Percentiles rank a stretch among this genome's conserved stretches.
Conservation (phyloP, 2,113 vertebrate genomes). For the Aix galericulata region DNA sequence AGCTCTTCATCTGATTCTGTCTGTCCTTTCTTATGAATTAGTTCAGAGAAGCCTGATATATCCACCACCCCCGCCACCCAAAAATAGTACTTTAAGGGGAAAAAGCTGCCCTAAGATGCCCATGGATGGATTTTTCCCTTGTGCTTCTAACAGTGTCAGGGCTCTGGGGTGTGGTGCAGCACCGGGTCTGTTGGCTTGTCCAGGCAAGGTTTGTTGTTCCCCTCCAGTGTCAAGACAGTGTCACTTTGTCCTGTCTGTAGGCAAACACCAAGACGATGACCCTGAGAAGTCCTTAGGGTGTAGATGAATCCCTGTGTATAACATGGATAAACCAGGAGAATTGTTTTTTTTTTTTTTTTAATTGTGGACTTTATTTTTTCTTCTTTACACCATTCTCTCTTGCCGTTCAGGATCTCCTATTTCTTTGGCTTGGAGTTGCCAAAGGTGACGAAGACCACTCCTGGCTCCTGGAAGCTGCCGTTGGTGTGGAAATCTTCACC, state of each 20-base stretch:
- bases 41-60: not conserved
- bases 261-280: not conserved
- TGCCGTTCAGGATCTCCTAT: not conserved
- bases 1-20: not conserved
- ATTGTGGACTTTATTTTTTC: not conserved
- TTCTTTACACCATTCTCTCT: not conserved
- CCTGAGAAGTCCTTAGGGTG: slow-evolving; percentile 34
- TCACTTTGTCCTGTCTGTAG: not conserved
- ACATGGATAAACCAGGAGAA: not conserved
- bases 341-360: not conserved
- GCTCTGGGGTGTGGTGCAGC: not conserved
- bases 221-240: not conserved
- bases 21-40: not conserved
- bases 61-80: rapidly evolving
- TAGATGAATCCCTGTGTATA: not conserved
- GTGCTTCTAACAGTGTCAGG: slow-evolving; percentile 24
- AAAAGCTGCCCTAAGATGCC: not conserved
- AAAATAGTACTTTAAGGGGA: not conserved
- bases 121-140: slow-evolving; percentile 49
- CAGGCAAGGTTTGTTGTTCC: not conserved
- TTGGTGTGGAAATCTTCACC: slow-evolving; percentile 58
- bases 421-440: slow-evolving; percentile 66
- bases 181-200: not conserved
- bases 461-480: slow-evolving; percentile 67
- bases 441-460: slow-evolving; percentile 81